Conservation (phyloP, 2,113 vertebrate genomes). For the Rhabdornis inornatus region DNA sequence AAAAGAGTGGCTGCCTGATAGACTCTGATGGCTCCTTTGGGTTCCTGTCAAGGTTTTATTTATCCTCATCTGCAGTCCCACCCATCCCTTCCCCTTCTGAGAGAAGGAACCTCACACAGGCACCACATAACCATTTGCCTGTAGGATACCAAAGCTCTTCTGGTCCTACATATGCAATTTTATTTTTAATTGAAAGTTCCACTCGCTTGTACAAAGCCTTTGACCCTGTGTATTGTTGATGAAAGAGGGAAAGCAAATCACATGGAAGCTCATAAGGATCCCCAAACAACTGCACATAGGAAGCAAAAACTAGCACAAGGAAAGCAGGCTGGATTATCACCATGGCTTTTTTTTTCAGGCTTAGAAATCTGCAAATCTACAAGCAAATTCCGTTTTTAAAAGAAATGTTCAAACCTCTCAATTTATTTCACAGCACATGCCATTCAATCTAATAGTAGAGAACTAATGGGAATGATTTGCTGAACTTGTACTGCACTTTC, state of each 20-base stretch:
- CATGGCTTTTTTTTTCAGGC: background rate
- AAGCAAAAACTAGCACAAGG: background rate
- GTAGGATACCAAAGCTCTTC: background rate
- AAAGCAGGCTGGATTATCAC: background rate
- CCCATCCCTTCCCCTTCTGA: background rate
- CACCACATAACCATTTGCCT: background rate
- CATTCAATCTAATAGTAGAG: background rate
- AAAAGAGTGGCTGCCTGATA: background rate
- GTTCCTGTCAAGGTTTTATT: background rate
- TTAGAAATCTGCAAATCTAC: background rate
- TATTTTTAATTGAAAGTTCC: background rate
- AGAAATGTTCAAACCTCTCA: background rate
- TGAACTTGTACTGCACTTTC: background rate
- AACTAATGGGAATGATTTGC: background rate
- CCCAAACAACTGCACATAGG: background rate
- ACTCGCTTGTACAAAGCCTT: background rate
- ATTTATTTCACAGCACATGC: background rate
- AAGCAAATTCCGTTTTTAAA: background rate
- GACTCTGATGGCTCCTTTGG: background rate
- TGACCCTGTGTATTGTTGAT: background rate
- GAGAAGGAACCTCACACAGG: background rate
- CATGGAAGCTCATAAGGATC: background rate
- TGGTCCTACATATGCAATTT: background rate
- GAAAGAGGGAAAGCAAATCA: background rate
- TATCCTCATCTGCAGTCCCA: constrained; percentile 4